These are phyloP conservation scores for Timema podura DNA, from an alignment of 2,888 invertebrate genomes.

Conservation along the genomic window DNA sequence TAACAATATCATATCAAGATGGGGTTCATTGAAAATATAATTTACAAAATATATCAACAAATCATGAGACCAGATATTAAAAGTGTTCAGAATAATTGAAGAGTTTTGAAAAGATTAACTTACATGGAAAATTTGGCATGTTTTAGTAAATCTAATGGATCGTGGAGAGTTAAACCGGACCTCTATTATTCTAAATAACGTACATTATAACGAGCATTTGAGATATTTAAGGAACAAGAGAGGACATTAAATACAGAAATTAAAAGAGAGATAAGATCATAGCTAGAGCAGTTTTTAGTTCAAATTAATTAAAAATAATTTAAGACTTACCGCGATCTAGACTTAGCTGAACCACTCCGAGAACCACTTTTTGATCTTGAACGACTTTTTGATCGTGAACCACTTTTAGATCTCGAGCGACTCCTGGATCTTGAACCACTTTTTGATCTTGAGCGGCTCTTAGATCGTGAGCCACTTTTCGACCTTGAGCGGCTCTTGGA, in stretches of 20 bases:
- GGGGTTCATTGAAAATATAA: too few relatives aligned
- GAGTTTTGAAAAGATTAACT: too few relatives aligned
- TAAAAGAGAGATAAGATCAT: neutral
- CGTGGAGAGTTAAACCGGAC: too few relatives aligned
- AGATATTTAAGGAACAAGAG: neutral
- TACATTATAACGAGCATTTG: neutral
- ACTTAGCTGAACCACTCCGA: conserved; percentile 26
- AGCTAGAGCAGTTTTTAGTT: too few relatives aligned
- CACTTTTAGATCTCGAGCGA: conserved; percentile 29
- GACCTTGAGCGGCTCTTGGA: conserved; percentile 48
- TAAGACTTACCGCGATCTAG: conserved; percentile 39
- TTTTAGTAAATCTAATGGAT: too few relatives aligned
- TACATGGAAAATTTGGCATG: too few relatives aligned
- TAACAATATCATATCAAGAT: too few relatives aligned
- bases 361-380: conserved; percentile 28
- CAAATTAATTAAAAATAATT: too few relatives aligned
- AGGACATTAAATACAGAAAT: neutral
- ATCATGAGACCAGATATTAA: too few relatives aligned
- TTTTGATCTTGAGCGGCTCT: conserved; percentile 44
- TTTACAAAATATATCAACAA: too few relatives aligned
- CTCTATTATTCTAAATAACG: too few relatives aligned
- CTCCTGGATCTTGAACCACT: conserved; percentile 37
- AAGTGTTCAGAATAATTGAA: too few relatives aligned
- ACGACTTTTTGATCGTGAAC: neutral
- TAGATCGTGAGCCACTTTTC: conserved; percentile 43